Base-by-base conservation (phyloP, 2,797 vertebrate species). In the Malacoctenus gilli region DNA sequence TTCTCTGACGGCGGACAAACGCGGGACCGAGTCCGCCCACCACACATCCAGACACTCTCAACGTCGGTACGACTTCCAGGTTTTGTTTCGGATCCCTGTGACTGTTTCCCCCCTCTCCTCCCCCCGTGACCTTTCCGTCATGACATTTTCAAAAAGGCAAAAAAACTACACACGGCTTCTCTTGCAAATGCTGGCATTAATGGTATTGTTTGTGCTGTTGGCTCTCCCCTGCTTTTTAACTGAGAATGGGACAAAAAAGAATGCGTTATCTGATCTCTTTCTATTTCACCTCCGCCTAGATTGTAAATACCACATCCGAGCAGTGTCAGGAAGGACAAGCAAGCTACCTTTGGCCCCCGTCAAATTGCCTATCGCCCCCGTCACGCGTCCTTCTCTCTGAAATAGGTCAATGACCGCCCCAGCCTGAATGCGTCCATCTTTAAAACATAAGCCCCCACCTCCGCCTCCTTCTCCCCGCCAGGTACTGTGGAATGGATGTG, bases 291-390 rank as follows among this genome's bases (percentile, higher is more conserved):
- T 49, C 16, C 47, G 77, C 57, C 52, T 21, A 44, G 79, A 85
- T 78, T 89, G 84, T 90, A 90, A 90, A 89, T 89, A 85, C 70
- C 85, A 85, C 82, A 43, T 67, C 54, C 20, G 15, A 58, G 59
- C 47, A 20, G 57, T 58, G 67, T 67, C 46, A 5, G 64, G 75
- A 77, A 66, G 56, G 77, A 78, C 74, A 66, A 72, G 53, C 52
- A 22, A 64, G 66, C 41, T 44, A 68, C 71, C 77, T 75, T 83
- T 61, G 38, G 59, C 69, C 72, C 72, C 51, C 59, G 61, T 76
- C 39, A 63, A 84, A 85, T 85, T 72, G 75, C 81, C 72, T n/a
- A 75, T 35, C n/a, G 50, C 55, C 56, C 55, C 61, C 18, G 59
- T 60, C 72, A 58, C n/a, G 5, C 53, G 37, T 70, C 77, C 44